phyloP scores from a whole-genome alignment of 2,888 invertebrate species.

The Athalia circularis region DNA sequence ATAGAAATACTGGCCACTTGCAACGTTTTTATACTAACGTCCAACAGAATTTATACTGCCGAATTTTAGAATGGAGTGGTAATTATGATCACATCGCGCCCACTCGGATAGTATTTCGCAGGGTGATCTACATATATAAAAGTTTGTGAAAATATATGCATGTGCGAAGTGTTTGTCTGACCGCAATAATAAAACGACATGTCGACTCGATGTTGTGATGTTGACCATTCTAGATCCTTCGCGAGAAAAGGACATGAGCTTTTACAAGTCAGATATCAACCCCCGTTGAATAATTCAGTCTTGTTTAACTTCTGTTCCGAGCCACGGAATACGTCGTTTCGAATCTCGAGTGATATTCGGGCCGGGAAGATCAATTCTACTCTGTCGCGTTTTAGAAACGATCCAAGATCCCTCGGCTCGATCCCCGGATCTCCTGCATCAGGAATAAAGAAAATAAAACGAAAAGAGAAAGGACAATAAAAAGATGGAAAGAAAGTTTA shows the following conservation, averaged over 20 bases:
- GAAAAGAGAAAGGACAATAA: neutral
- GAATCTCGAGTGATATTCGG: constrained; percentile 33
- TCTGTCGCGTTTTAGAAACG: constrained; percentile 10
- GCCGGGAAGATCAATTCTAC: constrained; percentile 18
- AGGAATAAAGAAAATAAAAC: neutral
- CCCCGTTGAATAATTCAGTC: constrained; percentile 43
- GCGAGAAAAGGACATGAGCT: constrained; percentile 5
- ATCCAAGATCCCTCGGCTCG: neutral
- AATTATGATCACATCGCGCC: too few species aligned
- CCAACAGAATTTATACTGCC: too few species aligned
- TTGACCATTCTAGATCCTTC: neutral
- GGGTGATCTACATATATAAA: too few species aligned
- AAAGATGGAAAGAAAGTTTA: neutral
- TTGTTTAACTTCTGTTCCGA: constrained; percentile 40
- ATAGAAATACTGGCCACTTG: too few species aligned
- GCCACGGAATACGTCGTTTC: constrained; percentile 34
- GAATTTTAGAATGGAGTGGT: too few species aligned
- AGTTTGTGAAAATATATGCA: too few species aligned
- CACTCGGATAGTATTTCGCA: too few species aligned
- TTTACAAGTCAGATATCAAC: neutral
- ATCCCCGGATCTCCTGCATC: neutral
- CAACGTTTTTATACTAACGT: too few species aligned
- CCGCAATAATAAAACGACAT: too few species aligned
- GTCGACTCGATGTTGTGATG: too few species aligned
- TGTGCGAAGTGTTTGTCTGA: too few species aligned